phyloP scores from a whole-genome alignment of 2,113 vertebrate genomes.

The Odocoileus virginianus region DNA sequence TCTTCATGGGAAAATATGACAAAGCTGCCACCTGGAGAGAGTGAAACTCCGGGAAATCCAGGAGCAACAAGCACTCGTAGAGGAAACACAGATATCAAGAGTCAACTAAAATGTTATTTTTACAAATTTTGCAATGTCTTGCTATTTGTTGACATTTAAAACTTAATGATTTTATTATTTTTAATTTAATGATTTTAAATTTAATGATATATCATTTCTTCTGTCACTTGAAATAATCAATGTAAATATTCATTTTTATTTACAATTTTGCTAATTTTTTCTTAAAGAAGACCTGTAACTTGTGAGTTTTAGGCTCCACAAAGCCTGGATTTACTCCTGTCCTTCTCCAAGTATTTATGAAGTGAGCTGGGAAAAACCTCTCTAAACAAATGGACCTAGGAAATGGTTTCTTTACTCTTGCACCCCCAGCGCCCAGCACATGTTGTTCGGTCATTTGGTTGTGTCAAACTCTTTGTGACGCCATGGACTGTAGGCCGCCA shows the following conservation, averaged over 20 bases:
- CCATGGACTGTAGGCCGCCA: accelerated
- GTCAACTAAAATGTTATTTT: not conserved
- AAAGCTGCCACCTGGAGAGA: not conserved
- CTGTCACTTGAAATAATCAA: not conserved
- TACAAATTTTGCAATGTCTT: not conserved
- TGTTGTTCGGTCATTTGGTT: accelerated
- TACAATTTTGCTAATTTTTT: not conserved
- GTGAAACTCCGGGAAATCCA: not conserved
- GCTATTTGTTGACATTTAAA: not conserved
- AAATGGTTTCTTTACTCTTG: not conserved
- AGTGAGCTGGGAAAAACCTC: not conserved
- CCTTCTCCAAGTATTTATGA: not conserved
- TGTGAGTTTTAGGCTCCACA: not conserved
- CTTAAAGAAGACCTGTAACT: not conserved
- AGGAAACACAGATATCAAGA: not conserved
- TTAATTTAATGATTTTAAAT: not conserved
- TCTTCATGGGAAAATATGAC: not conserved
- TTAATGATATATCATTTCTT: not conserved
- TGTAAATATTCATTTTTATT: not conserved
- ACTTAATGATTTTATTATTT: not conserved
- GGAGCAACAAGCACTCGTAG: not conserved
- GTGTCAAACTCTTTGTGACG: not conserved
- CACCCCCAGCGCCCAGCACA: not conserved
- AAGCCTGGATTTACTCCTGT: not conserved
- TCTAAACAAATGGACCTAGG: not conserved